Conservation (phyloP, 2,888 invertebrate species). For the Bombyx huttoni region DNA sequence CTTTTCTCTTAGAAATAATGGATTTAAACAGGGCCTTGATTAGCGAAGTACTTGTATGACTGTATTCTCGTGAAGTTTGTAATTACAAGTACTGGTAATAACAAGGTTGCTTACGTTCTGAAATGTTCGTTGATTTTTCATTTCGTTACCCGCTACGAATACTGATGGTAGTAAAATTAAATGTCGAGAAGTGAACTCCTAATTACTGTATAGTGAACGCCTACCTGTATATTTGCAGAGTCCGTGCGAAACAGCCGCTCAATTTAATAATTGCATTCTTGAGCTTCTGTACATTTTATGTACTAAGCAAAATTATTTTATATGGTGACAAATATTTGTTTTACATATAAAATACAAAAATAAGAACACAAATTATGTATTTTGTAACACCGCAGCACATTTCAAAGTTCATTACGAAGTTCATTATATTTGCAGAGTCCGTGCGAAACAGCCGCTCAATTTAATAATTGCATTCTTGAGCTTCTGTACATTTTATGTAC, state of each 20-base stretch:
- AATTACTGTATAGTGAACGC: slow-evolving; percentile 50
- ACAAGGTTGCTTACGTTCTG: slow-evolving; percentile 53
- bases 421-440: background rate
- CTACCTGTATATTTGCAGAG: slow-evolving; percentile 17
- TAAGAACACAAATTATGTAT: no score
- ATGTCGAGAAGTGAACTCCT: slow-evolving; percentile 44
- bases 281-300: background rate
- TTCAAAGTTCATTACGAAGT: background rate
- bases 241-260: background rate
- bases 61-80: slow-evolving; percentile 48
- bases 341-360: no score
- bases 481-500: background rate
- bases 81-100: slow-evolving; percentile 66
- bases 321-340: no score
- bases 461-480: no score
- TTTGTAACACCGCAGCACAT: background rate
- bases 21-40: slow-evolving; percentile 63
- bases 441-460: no score
- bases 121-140: slow-evolving; percentile 42
- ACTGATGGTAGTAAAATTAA: slow-evolving; percentile 66
- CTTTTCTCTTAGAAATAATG: slow-evolving; percentile 51
- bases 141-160: slow-evolving; percentile 46
- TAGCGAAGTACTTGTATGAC: slow-evolving; percentile 48
- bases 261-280: background rate
- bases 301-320: background rate